A percentile compares a stretch with the other conserved stretches of the same genome.
Evolutionary conservation across 2,888 invertebrate species (phyloP).

Genomic region (Polietes domitor): DNA sequence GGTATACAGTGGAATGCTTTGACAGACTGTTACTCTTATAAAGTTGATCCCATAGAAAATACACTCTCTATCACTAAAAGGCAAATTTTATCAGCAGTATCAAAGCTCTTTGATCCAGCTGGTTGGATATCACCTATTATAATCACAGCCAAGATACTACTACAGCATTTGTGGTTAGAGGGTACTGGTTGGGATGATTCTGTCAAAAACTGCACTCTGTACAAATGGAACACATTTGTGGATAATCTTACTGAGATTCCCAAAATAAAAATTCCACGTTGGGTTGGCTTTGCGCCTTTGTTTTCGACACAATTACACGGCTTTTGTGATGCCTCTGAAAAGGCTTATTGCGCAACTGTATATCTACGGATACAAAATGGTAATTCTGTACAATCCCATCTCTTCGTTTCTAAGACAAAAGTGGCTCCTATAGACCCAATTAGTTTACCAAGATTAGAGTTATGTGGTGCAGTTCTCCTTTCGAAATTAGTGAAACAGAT

Average conservation of each 20-base stretch:
- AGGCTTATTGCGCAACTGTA: conserved; percentile 17
- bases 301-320: background rate
- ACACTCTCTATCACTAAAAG: background rate
- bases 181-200: conserved; percentile 22
- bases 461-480: conserved; percentile 8
- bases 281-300: conserved; percentile 9
- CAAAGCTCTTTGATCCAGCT: conserved; percentile 29
- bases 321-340: conserved; percentile 38
- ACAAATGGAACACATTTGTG: background rate
- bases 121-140: conserved; percentile 43
- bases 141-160: background rate
- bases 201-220: background rate
- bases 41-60: background rate
- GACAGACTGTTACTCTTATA: background rate
- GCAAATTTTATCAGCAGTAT: background rate
- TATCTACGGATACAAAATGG: background rate
- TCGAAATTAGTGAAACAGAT: background rate
- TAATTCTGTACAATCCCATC: background rate
- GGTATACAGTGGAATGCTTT: conserved; percentile 39
- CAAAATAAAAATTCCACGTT: conserved; percentile 31
- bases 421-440: conserved; percentile 25
- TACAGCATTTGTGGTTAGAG: conserved; percentile 25
- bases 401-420: conserved; percentile 24
- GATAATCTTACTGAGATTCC: background rate
- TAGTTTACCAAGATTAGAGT: conserved; percentile 38